phyloP scores from a whole-genome alignment of 2,888 invertebrate species.

The Cenopis cana region DNA sequence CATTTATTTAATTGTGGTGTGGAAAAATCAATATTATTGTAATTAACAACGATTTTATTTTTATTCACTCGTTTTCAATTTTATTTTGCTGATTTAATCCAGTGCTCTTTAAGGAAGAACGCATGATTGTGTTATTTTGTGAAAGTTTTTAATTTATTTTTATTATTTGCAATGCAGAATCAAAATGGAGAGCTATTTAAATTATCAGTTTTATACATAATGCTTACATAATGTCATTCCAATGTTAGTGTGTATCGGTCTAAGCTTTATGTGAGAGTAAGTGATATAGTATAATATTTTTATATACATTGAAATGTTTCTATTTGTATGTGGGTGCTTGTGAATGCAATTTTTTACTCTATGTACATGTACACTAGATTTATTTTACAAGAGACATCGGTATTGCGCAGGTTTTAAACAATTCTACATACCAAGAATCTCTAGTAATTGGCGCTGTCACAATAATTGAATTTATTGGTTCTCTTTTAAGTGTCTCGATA shows the following conservation, averaged over 20 bases:
- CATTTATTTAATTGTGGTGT: conserved; percentile 74
- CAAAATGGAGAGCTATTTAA: conserved; percentile 48
- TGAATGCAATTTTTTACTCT: conserved; percentile 63
- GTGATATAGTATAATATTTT: conserved; percentile 72
- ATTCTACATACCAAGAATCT: conserved; percentile 65
- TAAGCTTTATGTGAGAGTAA: conserved; percentile 78
- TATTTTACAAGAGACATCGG: conserved; percentile 45
- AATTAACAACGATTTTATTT: conserved; percentile 74
- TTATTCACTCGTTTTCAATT: conserved; percentile 64
- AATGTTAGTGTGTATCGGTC: conserved; percentile 76
- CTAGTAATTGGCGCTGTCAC: conserved; percentile 66
- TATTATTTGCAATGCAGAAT: conserved; percentile 41
- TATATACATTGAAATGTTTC: conserved; percentile 70
- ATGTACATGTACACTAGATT: conserved; percentile 59
- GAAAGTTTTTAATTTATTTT: conserved; percentile 50
- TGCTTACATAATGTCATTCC: conserved; percentile 80
- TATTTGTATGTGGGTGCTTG: conserved; percentile 73
- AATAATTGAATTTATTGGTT: conserved; percentile 58
- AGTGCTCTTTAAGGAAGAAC: conserved; percentile 56
- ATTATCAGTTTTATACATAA: conserved; percentile 63
- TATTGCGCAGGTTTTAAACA: conserved; percentile 29
- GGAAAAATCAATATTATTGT: conserved; percentile 56
- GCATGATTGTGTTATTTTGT: conserved; percentile 53
- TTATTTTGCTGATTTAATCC: conserved; percentile 69
- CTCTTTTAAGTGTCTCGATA: conserved; percentile 65